Conservation (phyloP, 2,888 invertebrate genomes). For the Diabrotica balteata region DNA sequence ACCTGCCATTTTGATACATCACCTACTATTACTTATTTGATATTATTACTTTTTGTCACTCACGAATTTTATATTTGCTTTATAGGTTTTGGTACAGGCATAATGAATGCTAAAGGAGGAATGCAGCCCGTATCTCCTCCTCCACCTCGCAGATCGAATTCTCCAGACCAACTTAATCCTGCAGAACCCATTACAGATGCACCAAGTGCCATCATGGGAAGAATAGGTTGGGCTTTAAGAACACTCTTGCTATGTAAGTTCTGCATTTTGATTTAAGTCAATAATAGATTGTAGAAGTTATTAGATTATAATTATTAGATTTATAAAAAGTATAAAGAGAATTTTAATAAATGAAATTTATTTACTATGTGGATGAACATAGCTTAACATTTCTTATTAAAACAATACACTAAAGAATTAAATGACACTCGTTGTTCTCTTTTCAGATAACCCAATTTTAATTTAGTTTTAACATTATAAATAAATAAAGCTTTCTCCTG, state of each 20-base stretch:
- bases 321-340: too few species aligned
- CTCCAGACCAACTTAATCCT: conserved; percentile 72
- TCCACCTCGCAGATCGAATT: conserved; percentile 65
- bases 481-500: too few species aligned
- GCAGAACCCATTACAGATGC: conserved; percentile 72
- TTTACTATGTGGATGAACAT: too few species aligned
- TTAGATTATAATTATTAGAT: conserved; percentile 2
- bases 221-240: conserved; percentile 75
- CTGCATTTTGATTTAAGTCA: neutral
- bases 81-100: conserved; percentile 64
- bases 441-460: too few species aligned
- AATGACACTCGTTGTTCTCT: too few species aligned
- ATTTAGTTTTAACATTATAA: too few species aligned
- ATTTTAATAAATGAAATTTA: too few species aligned
- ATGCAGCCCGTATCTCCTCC: conserved; percentile 61
- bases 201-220: conserved; percentile 71
- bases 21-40: too few species aligned
- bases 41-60: too few species aligned
- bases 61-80: conserved; percentile 10
- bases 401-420: too few species aligned
- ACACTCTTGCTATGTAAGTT: conserved; percentile 69
- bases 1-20: too few species aligned
- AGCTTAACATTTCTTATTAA: too few species aligned
- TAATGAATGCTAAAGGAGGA: conserved; percentile 53
- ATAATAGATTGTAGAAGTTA: neutral